Evolutionary conservation across 2,888 invertebrate genomes (phyloP).

Genomic region (Melikaiella ostensackeni): DNA sequence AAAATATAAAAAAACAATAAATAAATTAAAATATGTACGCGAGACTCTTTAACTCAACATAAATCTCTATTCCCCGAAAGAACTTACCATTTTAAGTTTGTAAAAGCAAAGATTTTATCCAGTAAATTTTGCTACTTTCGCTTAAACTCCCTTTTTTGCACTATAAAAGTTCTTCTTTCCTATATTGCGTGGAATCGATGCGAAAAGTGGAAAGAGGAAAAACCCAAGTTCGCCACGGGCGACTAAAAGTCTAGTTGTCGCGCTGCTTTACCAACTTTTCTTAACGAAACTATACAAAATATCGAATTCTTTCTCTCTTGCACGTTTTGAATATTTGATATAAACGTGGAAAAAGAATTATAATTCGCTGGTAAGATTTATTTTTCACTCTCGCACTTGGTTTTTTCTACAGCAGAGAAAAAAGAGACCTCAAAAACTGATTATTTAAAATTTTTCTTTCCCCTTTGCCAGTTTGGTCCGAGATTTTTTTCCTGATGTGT

Average conservation of each 20-base stretch:
- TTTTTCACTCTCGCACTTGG: neutral
- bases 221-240: constrained; percentile 18
- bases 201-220: constrained; percentile 31
- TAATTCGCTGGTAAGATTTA: constrained; percentile 3
- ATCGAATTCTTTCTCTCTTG: constrained; percentile 24
- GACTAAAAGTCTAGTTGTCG: constrained; percentile 36
- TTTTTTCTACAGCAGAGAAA: constrained; percentile 13
- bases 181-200: constrained; percentile 18
- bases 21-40: constrained; percentile 26
- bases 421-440: neutral
- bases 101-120: constrained; percentile 26
- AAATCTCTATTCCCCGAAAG: constrained; percentile 1
- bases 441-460: neutral
- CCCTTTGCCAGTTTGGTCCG: neutral
- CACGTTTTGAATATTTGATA: constrained; percentile 6
- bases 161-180: constrained; percentile 15
- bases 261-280: constrained; percentile 35
- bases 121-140: constrained; percentile 17
- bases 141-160: constrained; percentile 12
- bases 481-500: neutral
- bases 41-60: constrained; percentile 25
- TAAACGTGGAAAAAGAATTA: neutral
- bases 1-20: constrained; percentile 33
- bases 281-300: constrained; percentile 27
- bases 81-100: neutral